A percentile compares a stretch with the other conserved stretches of the same genome.
Conservation (phyloP, 2,888 invertebrate genomes). For the Andrena trimmerana region DNA sequence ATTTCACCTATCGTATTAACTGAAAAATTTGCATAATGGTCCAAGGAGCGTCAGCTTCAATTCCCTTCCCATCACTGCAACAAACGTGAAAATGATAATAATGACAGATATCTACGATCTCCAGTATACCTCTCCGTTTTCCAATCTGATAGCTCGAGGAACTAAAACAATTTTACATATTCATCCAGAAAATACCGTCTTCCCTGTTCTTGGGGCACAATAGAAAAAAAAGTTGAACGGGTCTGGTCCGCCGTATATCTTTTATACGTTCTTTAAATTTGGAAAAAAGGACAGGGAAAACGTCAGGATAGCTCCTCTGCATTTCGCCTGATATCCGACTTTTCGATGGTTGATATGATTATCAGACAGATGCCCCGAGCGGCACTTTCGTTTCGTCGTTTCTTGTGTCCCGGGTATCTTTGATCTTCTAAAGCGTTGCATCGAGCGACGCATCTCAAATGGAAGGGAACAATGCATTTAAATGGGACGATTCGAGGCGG, state of each 20-base stretch:
- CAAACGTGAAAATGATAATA: constrained; percentile 9
- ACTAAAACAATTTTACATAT: background rate
- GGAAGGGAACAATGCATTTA: constrained; percentile 65
- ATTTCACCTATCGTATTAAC: constrained; percentile 3
- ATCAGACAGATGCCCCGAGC: constrained; percentile 57
- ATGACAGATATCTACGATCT: background rate
- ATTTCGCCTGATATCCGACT: constrained; percentile 37
- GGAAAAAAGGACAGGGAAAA: background rate
- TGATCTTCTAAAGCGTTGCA: constrained; percentile 62
- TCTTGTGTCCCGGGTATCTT: constrained; percentile 49
- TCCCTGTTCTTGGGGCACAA: background rate
- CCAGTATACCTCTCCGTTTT: background rate
- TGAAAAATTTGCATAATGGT: background rate
- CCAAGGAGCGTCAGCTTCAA: background rate
- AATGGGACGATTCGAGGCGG: constrained; percentile 60
- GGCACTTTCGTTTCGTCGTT: constrained; percentile 58
- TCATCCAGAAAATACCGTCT: background rate
- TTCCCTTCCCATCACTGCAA: background rate
- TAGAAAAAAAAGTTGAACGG: background rate
- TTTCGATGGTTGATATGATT: constrained; percentile 56
- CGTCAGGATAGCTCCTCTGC: constrained; percentile 23
- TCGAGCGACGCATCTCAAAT: constrained; percentile 62
- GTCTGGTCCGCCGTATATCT: background rate
- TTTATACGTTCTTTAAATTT: background rate
- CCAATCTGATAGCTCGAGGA: background rate